Base-by-base conservation (phyloP, 2,888 invertebrate species). In the Rhagophthalmus giganteus region DNA sequence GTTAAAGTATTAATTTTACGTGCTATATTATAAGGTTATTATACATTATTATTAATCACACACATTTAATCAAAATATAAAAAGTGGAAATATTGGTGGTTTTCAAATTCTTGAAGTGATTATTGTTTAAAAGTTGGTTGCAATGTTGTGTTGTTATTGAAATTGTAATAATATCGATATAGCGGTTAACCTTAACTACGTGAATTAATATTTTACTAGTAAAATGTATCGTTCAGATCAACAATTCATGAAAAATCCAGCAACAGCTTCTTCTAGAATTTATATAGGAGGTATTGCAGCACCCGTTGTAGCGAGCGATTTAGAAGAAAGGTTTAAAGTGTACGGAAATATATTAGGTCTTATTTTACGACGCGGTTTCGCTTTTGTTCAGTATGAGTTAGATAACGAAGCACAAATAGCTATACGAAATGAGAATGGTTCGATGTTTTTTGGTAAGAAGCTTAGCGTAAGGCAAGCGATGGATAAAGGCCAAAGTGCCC, bases 381-480 rank as follows among this genome's bases (percentile, higher is more conserved):
- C 90, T 10, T 94, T 94, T 74, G 86, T 94, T 1, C 94, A 94
- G 68, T 94, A 85, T 72, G 87, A 87, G 52, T 79, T 79, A 12
- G 90, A 90, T 60, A 74, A 79, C 1, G 81, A 86, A 63, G 94
- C 92, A 0, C 82, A 84, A 54, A 81, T 82, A 50, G 92, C 92
- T 10, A 89, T 92, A 25, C 73, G 78, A 38, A 81, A 82, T 40
- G 85, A 87, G 54, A 82, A 88, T 72, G 86, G 86, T 13, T 77
- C 80, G 9, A 78, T 83, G 58, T 85, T 91, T 61, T 85, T 85
- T 67, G 88, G 89, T 1, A 84, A 85, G 70, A 80, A 79, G 62
- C 78, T 94, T 57, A 82, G 81, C 66, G 85, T 84, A 2, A 79
- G 81, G 62, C 81, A 82, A 57, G 81, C 84, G 5, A 78, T 80